phyloP scores from a whole-genome alignment of 1,140 invertebrate species.

The Drosophila kepulauana region DNA sequence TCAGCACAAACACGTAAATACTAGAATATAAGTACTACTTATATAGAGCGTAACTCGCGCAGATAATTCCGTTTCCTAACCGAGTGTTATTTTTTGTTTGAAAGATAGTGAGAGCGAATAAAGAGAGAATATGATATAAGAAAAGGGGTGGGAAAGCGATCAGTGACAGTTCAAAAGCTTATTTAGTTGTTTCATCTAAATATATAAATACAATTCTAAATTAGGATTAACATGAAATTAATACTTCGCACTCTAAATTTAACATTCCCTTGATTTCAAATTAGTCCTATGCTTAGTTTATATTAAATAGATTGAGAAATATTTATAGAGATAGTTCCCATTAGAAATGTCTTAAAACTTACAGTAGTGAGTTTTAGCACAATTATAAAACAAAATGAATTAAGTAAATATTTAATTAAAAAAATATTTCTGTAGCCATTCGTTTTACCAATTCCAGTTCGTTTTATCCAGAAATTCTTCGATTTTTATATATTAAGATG shows the following conservation, averaged over 20 bases:
- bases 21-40: constrained; percentile 22
- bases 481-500: no score
- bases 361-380: no score
- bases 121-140: background rate
- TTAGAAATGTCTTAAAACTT: background rate
- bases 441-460: no score
- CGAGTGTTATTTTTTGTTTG: background rate
- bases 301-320: no score
- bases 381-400: no score
- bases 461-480: no score
- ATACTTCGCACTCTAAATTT: background rate
- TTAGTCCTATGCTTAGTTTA: background rate
- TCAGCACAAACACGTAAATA: constrained; percentile 40
- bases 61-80: constrained; percentile 16
- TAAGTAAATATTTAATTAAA: no score
- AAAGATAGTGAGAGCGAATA: background rate
- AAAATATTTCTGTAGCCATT: no score
- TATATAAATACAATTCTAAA: background rate
- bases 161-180: background rate
- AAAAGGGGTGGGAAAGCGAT: no score
- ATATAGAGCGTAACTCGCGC: constrained; percentile 27
- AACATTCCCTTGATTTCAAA: background rate
- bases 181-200: background rate
- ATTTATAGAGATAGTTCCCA: background rate
- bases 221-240: background rate